Evolutionary conservation across 2,888 invertebrate genomes (phyloP), one percentile per base, ranked within the genome.

Genomic region (Bimastos eiseni): DNA sequence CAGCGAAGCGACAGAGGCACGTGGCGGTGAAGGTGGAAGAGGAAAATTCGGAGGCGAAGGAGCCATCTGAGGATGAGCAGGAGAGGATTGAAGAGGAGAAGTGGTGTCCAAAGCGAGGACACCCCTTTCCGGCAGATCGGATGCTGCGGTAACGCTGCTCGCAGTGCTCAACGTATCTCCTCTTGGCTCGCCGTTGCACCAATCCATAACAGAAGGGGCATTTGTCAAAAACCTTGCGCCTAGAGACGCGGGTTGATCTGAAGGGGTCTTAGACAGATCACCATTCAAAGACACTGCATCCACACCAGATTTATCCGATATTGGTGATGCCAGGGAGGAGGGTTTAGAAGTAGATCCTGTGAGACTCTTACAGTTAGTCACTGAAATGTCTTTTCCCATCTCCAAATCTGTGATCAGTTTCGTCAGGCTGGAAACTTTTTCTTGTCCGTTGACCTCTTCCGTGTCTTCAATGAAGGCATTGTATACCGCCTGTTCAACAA

Each of bases 391-490:
- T 6, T 6, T 21, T 24, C 19, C 36, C 86, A 24, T 36, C 86
- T 36, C 86, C 86, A 21, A 1, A 37, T 34, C 37, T 13, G 13
- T 19, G 86, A 86, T 37, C 5, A 34, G 36, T 24, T 36, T 86
- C 24, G 86, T 86, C 37, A 36, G 17, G 34, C 37, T 37, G 36
- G 86, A 86, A 19, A 34, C 36, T 36, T 86, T 86, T 19, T 36
- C 86, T 0, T n/a, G 30, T 70, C n/a, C 70, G 11, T 70, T 3
- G 30, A 30, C 70, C 4, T 70, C 70, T 0, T 34, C 86, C 34
- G 86, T 36, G 37, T 86, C 86, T 24, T 86, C 86, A 24, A 86
- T 30, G 37, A 89, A 89, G 5, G 89, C 89, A 30, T 89, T 49
- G 33, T 38, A 49, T 19, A 89, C 89, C 2, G 89, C 49, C 49